phyloP scores from a whole-genome alignment of 2,113 vertebrate genomes.

The Pelvicachromis taeniatus region DNA sequence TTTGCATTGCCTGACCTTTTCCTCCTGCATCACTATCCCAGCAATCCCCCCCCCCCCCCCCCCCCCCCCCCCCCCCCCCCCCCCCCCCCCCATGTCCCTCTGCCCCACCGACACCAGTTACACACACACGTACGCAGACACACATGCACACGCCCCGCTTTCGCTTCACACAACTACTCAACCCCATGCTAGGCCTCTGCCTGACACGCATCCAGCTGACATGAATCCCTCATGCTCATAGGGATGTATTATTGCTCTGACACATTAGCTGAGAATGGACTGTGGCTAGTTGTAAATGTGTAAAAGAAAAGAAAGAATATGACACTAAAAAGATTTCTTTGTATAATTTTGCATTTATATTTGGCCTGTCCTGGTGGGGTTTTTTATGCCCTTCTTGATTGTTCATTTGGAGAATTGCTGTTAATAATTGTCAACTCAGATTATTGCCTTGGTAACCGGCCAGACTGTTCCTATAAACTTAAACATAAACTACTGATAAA shows the following conservation, averaged over 20 bases:
- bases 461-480: not conserved
- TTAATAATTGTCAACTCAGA: not conserved
- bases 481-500: not conserved
- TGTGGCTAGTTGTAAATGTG: slow-evolving; percentile 25
- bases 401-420: not conserved
- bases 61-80: slow-evolving; percentile 19
- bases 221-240: slow-evolving; percentile 50
- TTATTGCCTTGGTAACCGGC: not conserved
- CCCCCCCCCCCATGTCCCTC: not conserved
- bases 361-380: accelerated
- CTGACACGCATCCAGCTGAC: slow-evolving; percentile 54
- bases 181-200: slow-evolving; percentile 44
- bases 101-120: not conserved
- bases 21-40: slow-evolving; percentile 64
- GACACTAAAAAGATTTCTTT: not conserved
- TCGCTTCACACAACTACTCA: slow-evolving; percentile 53
- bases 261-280: slow-evolving; percentile 56
- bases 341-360: not conserved
- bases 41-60: slow-evolving; percentile 37
- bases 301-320: not conserved
- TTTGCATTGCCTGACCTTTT: slow-evolving; percentile 78
- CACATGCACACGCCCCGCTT: slow-evolving; percentile 1
- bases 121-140: slow-evolving; percentile 13
- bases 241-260: slow-evolving; percentile 59
- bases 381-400: not conserved